Base-by-base conservation (phyloP, 1,140 invertebrate species). In the Tetraneura akinire region DNA sequence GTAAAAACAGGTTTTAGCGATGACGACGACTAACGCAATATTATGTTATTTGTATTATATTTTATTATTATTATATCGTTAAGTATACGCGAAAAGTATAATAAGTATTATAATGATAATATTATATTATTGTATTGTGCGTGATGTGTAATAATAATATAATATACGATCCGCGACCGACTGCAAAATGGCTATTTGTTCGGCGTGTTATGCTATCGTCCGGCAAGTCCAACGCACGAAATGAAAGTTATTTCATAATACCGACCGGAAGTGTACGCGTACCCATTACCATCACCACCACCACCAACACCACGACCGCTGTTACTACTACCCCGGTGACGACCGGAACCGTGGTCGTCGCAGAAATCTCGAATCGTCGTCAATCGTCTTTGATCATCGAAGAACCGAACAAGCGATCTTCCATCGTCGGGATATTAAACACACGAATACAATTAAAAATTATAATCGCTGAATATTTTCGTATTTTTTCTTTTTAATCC, bases 201-300 rank as follows among this genome's bases (percentile, higher is more conserved):
- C 14, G 26, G 57, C 16, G 29, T 29, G 23, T 18, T 16, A n/a
- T n/a, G 10, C 21, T 55, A n/a, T 62, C 29, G 57, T 62, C 26
- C 16, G 26, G 57, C 37, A 64, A 64, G 62, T 64, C 62, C 32
- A 4, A 3, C 32, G 32, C 32, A n/a, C 23, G 32, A 64, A 64
- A 64, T 37, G 62, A 64, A 64, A 64, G 62, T 64, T 29, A 37
- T 64, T 64, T 37, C 29, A 29, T 64, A 64, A 64, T n/a, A 3
- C 18, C 29, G 37, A 64, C 62, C 62, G 62, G 62, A 64, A 64
- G 29, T 64, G 32, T 64, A 11, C n/a, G 3, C 32, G 32, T 37
- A 37, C 32, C 32, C n/a, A 49, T 49, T 49, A 18, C 49, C 49
- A 42, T 10, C 62, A n/a, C 32, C 10, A 13, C 18, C 32, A 29